Conservation (phyloP, 2,797 vertebrate species). For the Danionella dracula region DNA sequence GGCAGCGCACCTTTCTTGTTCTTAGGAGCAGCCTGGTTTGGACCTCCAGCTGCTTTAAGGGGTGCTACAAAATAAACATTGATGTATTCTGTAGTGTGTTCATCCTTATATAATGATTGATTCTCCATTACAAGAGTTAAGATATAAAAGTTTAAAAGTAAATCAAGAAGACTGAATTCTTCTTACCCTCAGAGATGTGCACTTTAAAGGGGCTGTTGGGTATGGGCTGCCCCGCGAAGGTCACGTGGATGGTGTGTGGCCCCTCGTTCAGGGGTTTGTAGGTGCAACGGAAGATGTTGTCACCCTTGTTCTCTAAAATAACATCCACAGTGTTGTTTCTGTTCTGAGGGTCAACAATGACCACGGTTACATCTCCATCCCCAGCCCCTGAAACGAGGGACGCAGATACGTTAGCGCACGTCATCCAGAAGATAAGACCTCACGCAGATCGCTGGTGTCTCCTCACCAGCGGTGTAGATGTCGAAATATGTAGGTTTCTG, state of each 20-base stretch:
- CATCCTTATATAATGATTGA: not conserved
- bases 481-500: constrained; percentile 95
- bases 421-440: not conserved
- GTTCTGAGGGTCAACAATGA: constrained; percentile 89
- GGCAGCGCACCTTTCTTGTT: constrained; percentile 63
- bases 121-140: no score
- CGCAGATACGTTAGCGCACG: not conserved
- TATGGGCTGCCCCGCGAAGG: constrained; percentile 83
- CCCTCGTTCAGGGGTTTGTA: constrained; percentile 85
- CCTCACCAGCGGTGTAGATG: constrained; percentile 92
- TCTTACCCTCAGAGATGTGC: constrained; percentile 86
- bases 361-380: constrained; percentile 85
- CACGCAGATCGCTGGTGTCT: no score
- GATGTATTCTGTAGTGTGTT: constrained; percentile 25
- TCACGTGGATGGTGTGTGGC: constrained; percentile 79
- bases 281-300: constrained; percentile 91
- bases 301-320: constrained; percentile 89
- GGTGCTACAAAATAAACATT: constrained; percentile 71
- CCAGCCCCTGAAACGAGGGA: constrained; percentile 77
- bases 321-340: constrained; percentile 90
- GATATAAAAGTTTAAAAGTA: no score
- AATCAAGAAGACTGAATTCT: not conserved
- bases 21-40: constrained; percentile 72
- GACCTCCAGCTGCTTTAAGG: constrained; percentile 57
- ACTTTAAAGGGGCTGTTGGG: constrained; percentile 88